These are phyloP conservation scores for Hoplodrina ambigua DNA, from an alignment of 2,888 invertebrate genomes.

Conservation along the genomic window DNA sequence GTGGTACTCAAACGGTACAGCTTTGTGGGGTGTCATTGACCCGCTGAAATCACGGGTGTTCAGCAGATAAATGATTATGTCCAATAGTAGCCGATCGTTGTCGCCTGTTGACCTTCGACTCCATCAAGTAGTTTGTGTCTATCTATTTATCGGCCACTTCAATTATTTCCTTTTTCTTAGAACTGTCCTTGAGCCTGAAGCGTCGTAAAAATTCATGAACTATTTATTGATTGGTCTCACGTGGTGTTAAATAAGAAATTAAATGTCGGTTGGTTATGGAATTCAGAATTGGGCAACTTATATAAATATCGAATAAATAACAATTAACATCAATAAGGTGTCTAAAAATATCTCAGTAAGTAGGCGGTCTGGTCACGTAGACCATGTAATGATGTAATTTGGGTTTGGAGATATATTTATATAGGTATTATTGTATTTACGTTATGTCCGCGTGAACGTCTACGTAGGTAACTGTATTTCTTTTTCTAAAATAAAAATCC, in stretches of 20 bases:
- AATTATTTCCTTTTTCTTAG: conserved; percentile 77
- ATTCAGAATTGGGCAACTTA: conserved; percentile 37
- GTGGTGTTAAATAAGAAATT: conserved; percentile 55
- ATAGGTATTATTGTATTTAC: too few relatives aligned
- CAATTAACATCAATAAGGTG: conserved; percentile 28
- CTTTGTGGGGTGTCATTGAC: conserved; percentile 80
- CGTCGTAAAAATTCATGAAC: conserved; percentile 70
- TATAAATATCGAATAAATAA: conserved; percentile 44
- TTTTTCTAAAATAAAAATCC: too few relatives aligned
- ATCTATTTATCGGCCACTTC: conserved; percentile 82
- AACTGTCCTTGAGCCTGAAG: conserved; percentile 71
- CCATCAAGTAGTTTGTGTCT: conserved; percentile 79
- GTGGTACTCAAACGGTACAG: conserved; percentile 56
- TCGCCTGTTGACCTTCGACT: conserved; percentile 84
- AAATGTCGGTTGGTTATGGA: conserved; percentile 24
- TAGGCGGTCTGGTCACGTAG: conserved; percentile 42
- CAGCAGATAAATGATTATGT: conserved; percentile 82
- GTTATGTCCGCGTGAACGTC: too few relatives aligned
- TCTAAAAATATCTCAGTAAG: neutral
- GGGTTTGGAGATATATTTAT: neutral
- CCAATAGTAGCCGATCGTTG: conserved; percentile 79
- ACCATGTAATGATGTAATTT: conserved; percentile 1
- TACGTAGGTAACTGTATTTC: too few relatives aligned
- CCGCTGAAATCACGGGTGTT: conserved; percentile 85
- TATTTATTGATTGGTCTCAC: conserved; percentile 68